phyloP scores from a whole-genome alignment of 23 tunicate species.

The Clavelina lepadiformis region DNA sequence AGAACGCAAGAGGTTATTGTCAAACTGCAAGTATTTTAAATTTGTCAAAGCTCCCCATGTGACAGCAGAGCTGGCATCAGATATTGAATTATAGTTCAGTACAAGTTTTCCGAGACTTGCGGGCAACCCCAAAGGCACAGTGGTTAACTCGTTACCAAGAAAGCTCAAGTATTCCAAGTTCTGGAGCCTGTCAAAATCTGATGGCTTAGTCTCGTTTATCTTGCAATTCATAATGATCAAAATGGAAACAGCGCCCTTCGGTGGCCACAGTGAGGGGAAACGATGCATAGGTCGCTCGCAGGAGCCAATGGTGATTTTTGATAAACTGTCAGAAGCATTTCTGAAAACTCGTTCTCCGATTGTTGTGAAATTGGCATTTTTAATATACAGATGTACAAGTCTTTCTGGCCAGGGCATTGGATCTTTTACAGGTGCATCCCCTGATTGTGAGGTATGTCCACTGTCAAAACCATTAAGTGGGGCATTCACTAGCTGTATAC shows the following conservation, averaged over 20 bases:
- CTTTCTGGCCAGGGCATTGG: conserved; percentile 15
- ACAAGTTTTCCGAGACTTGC: neutral
- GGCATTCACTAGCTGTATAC: neutral
- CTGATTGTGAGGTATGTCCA: neutral
- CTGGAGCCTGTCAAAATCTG: conserved; percentile 4
- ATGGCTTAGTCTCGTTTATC: neutral
- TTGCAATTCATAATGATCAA: conserved; percentile 10
- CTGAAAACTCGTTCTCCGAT: conserved; percentile 6
- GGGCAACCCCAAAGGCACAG: conserved; percentile 15
- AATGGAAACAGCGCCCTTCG: neutral
- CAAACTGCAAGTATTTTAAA: conserved; percentile 8
- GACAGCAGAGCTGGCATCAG: neutral
- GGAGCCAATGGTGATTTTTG: neutral
- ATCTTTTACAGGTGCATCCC: neutral
- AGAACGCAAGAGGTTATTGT: conserved; percentile 7
- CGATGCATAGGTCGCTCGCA: conserved; percentile 6
- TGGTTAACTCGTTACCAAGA: conserved; percentile 9
- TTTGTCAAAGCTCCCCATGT: conserved; percentile 8
- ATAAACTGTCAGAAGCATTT: conserved; percentile 1
- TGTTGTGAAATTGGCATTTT: neutral
- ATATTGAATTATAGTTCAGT: conserved; percentile 2
- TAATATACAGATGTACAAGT: conserved; percentile 1
- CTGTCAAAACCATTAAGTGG: conserved; percentile 19
- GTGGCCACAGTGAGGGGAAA: conserved; percentile 16
- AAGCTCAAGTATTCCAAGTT: conserved; percentile 8